These are phyloP conservation scores for Sinopyrophorus schimmeli DNA, from an alignment of 2,888 invertebrate genomes.

Conservation along the genomic window DNA sequence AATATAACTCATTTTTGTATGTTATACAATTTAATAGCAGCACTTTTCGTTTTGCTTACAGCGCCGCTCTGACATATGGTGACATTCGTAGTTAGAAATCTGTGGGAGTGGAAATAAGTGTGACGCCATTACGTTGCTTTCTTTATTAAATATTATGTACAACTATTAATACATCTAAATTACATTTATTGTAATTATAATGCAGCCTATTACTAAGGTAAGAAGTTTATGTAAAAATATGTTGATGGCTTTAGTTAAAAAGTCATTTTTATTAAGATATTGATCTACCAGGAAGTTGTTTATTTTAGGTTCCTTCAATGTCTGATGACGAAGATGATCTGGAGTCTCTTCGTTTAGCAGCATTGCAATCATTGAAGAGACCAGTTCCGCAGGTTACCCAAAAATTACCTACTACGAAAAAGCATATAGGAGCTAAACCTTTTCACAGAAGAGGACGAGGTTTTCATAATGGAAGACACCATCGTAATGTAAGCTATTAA, in stretches of 20 bases:
- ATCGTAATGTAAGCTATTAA: constrained; percentile 40
- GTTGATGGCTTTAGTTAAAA: neutral
- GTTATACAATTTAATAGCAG: too few species aligned
- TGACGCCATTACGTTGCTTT: too few species aligned
- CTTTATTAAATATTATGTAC: too few species aligned
- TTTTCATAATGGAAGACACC: constrained; percentile 26
- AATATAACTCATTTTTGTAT: too few species aligned
- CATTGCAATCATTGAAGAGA: constrained; percentile 55
- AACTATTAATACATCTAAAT: too few species aligned
- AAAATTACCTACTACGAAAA: too few species aligned
- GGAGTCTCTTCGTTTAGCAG: constrained; percentile 57
- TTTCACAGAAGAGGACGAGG: constrained; percentile 28
- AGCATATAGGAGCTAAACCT: constrained; percentile 9
- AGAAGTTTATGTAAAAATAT: neutral
- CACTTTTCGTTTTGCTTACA: too few species aligned
- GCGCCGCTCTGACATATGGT: too few species aligned
- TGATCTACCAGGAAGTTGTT: constrained; percentile 1
- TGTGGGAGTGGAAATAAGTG: too few species aligned
- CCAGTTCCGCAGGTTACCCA: too few species aligned
- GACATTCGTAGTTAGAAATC: too few species aligned
- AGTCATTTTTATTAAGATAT: neutral
- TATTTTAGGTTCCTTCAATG: constrained; percentile 41
- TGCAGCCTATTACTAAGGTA: constrained; percentile 11
- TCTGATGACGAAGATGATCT: constrained; percentile 60
- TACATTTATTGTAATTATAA: constrained; percentile 8